phyloP scores from a whole-genome alignment of 2,113 vertebrate genomes.

The Aegithalos caudatus region DNA sequence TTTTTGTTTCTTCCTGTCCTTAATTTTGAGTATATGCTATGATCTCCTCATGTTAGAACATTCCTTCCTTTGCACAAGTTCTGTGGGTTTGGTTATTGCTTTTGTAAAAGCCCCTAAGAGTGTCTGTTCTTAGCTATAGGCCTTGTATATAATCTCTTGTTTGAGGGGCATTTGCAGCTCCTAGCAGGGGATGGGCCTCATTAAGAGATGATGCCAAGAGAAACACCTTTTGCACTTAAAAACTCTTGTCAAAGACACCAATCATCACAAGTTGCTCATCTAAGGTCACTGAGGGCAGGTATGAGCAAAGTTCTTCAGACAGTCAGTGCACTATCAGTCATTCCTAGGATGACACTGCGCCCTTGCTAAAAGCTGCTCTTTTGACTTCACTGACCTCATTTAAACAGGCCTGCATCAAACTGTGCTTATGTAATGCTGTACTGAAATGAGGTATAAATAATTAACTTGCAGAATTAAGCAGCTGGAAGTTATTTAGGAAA shows the following conservation, averaged over 20 bases:
- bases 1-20: neutral
- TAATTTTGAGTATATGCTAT: neutral
- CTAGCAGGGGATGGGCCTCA: neutral
- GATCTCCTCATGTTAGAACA: neutral
- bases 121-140: neutral
- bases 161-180: neutral
- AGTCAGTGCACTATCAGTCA: neutral
- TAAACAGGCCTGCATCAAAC: neutral
- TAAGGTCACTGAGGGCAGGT: neutral
- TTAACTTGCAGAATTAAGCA: constrained; percentile 24
- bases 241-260: neutral
- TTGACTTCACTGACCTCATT: neutral
- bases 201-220: neutral
- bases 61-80: neutral
- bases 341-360: neutral
- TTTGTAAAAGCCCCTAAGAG: neutral
- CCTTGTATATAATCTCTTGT: neutral
- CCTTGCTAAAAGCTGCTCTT: neutral
- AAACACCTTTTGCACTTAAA: neutral
- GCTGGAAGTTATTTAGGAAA: neutral
- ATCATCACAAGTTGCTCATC: neutral
- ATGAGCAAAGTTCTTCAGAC: neutral
- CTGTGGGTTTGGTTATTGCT: neutral
- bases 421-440: neutral
- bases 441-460: constrained; percentile 14